These are phyloP conservation scores for Metopia argyrocephala DNA, from an alignment of 2,888 invertebrate species.

Conservation along the genomic window DNA sequence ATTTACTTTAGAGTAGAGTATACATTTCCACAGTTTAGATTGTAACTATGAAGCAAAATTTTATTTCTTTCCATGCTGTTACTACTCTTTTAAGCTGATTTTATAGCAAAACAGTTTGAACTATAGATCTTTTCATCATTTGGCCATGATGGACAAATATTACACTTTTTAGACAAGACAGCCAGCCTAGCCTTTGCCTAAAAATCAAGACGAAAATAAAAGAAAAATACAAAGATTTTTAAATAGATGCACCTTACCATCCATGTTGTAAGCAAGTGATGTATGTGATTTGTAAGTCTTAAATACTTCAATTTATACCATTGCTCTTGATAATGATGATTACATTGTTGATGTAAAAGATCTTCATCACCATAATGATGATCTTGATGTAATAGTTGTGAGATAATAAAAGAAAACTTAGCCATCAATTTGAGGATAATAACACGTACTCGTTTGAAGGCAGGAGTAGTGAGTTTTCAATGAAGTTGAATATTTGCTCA, in stretches of 20 bases:
- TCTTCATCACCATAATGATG: conserved; percentile 18
- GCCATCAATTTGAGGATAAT: conserved; percentile 52
- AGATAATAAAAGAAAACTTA: conserved; percentile 25
- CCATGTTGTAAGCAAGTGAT: conserved; percentile 7
- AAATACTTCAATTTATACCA: conserved; percentile 57
- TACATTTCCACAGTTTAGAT: conserved; percentile 64
- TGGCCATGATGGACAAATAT: conserved; percentile 60
- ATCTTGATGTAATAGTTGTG: conserved; percentile 55
- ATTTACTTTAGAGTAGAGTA: conserved; percentile 71
- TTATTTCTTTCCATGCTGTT: conserved; percentile 34
- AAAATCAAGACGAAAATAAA: no score
- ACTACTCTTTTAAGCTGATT: background rate
- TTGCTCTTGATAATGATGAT: conserved; percentile 62
- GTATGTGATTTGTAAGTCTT: conserved; percentile 51
- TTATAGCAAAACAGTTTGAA: background rate
- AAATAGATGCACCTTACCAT: conserved; percentile 50
- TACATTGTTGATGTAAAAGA: background rate
- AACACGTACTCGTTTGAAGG: no score
- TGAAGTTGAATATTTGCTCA: no score
- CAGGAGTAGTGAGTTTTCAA: no score
- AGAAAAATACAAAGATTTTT: background rate
- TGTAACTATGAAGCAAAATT: conserved; percentile 60
- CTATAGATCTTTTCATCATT: conserved; percentile 59
- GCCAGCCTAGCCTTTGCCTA: no score
- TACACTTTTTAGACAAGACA: conserved; percentile 48